Evolutionary conservation across 2,113 vertebrate species (phyloP).

Genomic region (Phrynosoma platyrhinos): DNA sequence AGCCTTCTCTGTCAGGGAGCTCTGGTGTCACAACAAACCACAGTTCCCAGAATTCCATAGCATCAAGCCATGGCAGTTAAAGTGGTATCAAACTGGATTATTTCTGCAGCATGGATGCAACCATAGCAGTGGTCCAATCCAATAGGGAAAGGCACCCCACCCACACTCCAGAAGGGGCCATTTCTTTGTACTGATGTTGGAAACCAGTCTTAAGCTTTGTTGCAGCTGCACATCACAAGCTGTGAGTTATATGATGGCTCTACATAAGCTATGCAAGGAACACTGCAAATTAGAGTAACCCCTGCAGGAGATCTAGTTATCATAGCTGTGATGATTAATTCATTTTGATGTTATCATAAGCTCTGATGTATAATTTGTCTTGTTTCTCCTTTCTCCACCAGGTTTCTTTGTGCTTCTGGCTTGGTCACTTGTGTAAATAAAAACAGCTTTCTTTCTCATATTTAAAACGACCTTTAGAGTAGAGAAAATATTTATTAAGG

Average conservation of each 20-base stretch:
- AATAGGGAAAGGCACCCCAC: not conserved
- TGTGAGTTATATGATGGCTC: not conserved
- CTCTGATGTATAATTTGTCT: slow-evolving; percentile 24
- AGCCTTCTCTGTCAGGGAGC: too few species aligned
- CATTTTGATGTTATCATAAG: not conserved
- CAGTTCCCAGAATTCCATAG: too few species aligned
- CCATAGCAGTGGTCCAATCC: not conserved
- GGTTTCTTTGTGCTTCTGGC: not conserved
- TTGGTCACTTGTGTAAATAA: slow-evolving; percentile 5
- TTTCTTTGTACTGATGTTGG: not conserved
- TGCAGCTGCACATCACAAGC: not conserved
- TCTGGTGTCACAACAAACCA: too few species aligned
- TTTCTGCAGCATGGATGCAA: too few species aligned
- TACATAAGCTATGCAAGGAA: not conserved
- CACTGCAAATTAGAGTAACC: slow-evolving; percentile 7
- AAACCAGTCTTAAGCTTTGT: not conserved
- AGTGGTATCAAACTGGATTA: too few species aligned
- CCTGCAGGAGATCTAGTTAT: not conserved
- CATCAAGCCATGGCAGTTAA: too few species aligned
- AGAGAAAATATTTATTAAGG: slow-evolving; percentile 26
- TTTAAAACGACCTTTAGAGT: not conserved
- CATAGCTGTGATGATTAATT: slow-evolving; percentile 2
- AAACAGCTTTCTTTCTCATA: not conserved
- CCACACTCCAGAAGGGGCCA: not conserved
- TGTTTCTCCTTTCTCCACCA: not conserved